Evolutionary conservation across 2,888 invertebrate species (phyloP).

Genomic region (Mythimna loreyi): DNA sequence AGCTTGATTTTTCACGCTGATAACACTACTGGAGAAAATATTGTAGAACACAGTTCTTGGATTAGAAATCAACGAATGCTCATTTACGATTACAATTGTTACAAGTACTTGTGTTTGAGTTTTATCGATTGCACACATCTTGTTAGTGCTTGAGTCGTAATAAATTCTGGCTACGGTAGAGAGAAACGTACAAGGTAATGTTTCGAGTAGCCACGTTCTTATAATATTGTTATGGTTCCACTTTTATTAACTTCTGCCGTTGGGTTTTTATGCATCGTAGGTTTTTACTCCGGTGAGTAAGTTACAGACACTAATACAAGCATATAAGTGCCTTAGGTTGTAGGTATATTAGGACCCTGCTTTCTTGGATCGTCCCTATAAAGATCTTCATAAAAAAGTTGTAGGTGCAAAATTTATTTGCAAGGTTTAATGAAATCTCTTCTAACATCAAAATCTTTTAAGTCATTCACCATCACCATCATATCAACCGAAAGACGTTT

Average conservation of each 20-base stretch:
- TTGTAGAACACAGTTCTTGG: constrained; percentile 41
- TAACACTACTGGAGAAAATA: constrained; percentile 30
- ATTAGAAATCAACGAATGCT: constrained; percentile 50
- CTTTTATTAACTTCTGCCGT: constrained; percentile 18
- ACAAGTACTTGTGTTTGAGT: constrained; percentile 43
- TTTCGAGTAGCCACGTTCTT: constrained; percentile 29
- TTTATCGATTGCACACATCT: constrained; percentile 55
- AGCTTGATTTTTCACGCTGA: constrained; percentile 40
- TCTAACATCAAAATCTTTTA: too few relatives aligned
- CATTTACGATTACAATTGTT: constrained; percentile 53
- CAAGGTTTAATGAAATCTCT: neutral
- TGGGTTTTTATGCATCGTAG: neutral
- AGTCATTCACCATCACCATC: too few relatives aligned
- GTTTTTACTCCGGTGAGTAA: neutral
- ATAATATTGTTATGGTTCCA: constrained; percentile 12
- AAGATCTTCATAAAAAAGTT: neutral
- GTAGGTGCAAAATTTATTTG: neutral
- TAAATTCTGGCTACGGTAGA: constrained; percentile 37
- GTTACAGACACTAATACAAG: neutral
- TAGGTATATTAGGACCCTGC: too few relatives aligned
- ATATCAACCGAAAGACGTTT: too few relatives aligned
- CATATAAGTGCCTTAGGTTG: neutral
- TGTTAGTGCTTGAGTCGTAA: constrained; percentile 44
- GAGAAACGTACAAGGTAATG: constrained; percentile 28
- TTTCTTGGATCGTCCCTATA: too few relatives aligned